Evolutionary conservation across 2,888 invertebrate species (phyloP).

Genomic region (Polylopha cassiicola): DNA sequence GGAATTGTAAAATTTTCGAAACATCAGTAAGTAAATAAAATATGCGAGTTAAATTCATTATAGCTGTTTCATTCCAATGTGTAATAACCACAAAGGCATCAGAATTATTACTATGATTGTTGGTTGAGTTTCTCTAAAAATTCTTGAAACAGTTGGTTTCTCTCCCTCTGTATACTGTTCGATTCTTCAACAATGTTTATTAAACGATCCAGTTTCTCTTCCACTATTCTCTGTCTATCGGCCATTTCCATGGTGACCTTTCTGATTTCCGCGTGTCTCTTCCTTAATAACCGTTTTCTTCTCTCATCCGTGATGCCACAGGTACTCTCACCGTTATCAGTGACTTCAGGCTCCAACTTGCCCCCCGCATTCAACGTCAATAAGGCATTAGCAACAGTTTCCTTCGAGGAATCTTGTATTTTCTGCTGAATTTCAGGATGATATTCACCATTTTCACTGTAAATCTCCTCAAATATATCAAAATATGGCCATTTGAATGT

Average conservation of each 20-base stretch:
- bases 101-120: constrained; percentile 31
- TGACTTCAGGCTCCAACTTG: constrained; percentile 33
- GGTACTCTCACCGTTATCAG: constrained; percentile 46
- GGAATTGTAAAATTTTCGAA: no score
- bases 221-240: constrained; percentile 61
- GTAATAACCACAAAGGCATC: no score
- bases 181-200: constrained; percentile 70
- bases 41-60: no score
- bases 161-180: constrained; percentile 63
- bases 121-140: constrained; percentile 55
- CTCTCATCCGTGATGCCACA: no score
- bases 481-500: constrained; percentile 69
- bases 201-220: constrained; percentile 65
- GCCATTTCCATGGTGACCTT: constrained; percentile 63
- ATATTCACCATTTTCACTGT: constrained; percentile 58
- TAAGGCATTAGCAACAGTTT: constrained; percentile 55
- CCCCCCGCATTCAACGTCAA: constrained; percentile 47
- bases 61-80: no score
- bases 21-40: no score
- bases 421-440: constrained; percentile 62
- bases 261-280: constrained; percentile 54
- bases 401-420: constrained; percentile 50
- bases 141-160: constrained; percentile 62
- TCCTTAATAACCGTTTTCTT: constrained; percentile 47
- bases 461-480: constrained; percentile 64